Evolutionary conservation across 2,113 vertebrate genomes (phyloP).

Genomic region (Atherinomorus stipes): DNA sequence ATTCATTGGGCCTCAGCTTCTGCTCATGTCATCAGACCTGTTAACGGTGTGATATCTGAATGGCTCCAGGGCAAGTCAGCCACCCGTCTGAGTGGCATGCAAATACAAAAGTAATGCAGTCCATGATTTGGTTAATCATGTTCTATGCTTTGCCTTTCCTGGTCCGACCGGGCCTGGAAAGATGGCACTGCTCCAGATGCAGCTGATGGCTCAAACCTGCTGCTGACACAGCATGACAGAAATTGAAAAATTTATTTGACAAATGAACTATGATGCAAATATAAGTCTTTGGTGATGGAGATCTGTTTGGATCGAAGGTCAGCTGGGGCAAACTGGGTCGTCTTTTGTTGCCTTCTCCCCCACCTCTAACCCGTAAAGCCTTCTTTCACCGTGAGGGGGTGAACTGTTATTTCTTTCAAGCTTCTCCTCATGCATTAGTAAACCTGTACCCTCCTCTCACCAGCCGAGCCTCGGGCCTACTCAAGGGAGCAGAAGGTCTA

Average conservation of each 20-base stretch:
- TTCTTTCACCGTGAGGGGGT: slow-evolving; percentile 35
- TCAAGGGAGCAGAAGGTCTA: slow-evolving; percentile 66
- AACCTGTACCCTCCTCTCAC: slow-evolving; percentile 46
- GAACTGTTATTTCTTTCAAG: slow-evolving; percentile 57
- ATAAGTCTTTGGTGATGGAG: slow-evolving; percentile 54
- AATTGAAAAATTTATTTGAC: slow-evolving; percentile 63
- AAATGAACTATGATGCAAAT: slow-evolving; percentile 74
- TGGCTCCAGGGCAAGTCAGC: slow-evolving; percentile 59
- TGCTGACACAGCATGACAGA: slow-evolving; percentile 63
- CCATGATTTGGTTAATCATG: slow-evolving; percentile 50
- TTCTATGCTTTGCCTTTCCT: slow-evolving; percentile 41
- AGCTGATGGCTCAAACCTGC: slow-evolving; percentile 22
- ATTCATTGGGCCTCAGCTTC: slow-evolving; percentile 52
- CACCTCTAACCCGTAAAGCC: slow-evolving; percentile 24
- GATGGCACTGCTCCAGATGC: slow-evolving; percentile 2
- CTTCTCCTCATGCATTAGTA: slow-evolving; percentile 61
- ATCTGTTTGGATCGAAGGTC: slow-evolving; percentile 46
- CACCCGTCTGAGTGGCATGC: slow-evolving; percentile 74
- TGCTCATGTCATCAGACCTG: slow-evolving; percentile 47
- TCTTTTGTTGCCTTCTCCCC: slow-evolving; percentile 47
- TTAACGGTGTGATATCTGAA: slow-evolving; percentile 50
- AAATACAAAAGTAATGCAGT: slow-evolving; percentile 64
- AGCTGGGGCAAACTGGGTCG: slow-evolving; percentile 12
- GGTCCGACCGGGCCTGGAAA: slow-evolving; percentile 24
- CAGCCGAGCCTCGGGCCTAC: slow-evolving; percentile 28